Evolutionary conservation across 2,797 vertebrate species (phyloP).

Genomic region (Xenops minutus): DNA sequence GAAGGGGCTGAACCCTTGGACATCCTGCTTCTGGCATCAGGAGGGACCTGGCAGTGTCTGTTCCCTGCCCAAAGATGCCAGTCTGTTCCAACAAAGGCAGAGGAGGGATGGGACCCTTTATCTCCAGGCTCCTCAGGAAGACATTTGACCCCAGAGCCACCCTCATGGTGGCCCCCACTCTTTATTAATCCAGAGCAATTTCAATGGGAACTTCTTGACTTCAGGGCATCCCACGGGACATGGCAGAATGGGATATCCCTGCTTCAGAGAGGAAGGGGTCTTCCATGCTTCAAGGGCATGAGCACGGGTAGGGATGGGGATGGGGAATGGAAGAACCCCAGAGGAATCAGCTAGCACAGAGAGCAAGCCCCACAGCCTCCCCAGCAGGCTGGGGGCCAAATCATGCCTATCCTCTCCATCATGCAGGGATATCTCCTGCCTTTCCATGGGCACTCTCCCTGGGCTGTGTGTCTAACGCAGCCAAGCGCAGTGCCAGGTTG

Average conservation of each 20-base stretch:
- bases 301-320: neutral
- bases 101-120: neutral
- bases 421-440: neutral
- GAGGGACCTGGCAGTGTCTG: neutral
- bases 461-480: neutral
- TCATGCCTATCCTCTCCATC: neutral
- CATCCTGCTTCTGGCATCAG: neutral
- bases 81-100: neutral
- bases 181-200: neutral
- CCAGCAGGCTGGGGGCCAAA: accelerated
- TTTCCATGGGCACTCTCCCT: neutral
- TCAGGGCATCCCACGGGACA: neutral
- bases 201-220: neutral
- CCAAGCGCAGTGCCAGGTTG: neutral
- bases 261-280: neutral
- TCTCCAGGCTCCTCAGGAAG: neutral
- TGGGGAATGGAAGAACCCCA: neutral
- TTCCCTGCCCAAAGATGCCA: neutral
- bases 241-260: neutral
- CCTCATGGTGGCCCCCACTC: neutral
- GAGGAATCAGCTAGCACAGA: neutral
- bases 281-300: neutral
- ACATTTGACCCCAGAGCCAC: neutral
- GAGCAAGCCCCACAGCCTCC: neutral
- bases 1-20: neutral